These are phyloP conservation scores for Liodrosophila aerea DNA, from an alignment of 2,888 invertebrate species.

Conservation along the genomic window DNA sequence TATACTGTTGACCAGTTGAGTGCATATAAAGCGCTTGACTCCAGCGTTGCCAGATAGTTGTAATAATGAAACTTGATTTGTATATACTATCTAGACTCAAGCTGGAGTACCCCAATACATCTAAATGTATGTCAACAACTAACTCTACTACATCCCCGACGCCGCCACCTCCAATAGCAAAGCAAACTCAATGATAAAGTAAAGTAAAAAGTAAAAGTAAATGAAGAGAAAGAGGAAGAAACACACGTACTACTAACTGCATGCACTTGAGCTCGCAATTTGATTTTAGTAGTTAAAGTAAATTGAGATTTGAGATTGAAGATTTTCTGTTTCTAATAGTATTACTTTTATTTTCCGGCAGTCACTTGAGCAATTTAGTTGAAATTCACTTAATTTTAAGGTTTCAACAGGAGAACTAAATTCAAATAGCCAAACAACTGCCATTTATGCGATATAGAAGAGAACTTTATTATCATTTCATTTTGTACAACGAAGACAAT, in stretches of 20 bases:
- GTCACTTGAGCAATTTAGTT: conserved; percentile 70
- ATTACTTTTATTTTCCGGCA: conserved; percentile 38
- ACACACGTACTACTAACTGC: conserved; percentile 32
- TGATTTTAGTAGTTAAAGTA: conserved; percentile 28
- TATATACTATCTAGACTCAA: too few relatives aligned
- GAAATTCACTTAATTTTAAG: conserved; percentile 56
- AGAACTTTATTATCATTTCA: conserved; percentile 23
- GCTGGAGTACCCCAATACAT: too few relatives aligned
- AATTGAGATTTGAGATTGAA: conserved; percentile 29
- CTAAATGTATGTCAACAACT: background rate
- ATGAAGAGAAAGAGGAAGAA: conserved; percentile 2
- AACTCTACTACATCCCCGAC: conserved; percentile 41
- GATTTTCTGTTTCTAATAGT: conserved; percentile 21
- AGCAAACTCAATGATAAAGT: conserved; percentile 9
- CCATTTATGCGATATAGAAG: conserved; percentile 56
- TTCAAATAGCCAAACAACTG: conserved; percentile 72
- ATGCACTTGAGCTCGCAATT: conserved; percentile 36
- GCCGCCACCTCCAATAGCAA: conserved; percentile 73
- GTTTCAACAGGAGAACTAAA: conserved; percentile 51
- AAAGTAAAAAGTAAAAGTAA: conserved; percentile 36
- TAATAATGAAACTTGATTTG: too few relatives aligned
- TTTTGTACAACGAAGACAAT: conserved; percentile 32
- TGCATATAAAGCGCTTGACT: too few relatives aligned
- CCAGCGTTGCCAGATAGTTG: too few relatives aligned
- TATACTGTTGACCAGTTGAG: too few relatives aligned